Evolutionary conservation across 2,888 invertebrate genomes (phyloP).

Genomic region (Octodonta nipae): DNA sequence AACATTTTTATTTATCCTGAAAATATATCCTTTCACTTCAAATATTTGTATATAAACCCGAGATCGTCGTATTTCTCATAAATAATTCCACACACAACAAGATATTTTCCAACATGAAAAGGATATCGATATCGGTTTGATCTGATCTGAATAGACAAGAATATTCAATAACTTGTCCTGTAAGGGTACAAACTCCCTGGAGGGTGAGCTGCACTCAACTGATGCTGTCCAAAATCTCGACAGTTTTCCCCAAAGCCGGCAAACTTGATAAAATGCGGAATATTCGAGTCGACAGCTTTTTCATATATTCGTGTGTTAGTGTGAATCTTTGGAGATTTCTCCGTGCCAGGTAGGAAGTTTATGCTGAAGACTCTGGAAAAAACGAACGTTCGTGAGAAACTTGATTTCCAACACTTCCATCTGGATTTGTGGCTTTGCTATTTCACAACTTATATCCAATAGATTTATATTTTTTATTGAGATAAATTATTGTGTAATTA

Average conservation of each 20-base stretch:
- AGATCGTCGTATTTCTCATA: slow-evolving; percentile 16
- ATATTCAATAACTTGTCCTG: slow-evolving; percentile 29
- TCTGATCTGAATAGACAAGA: slow-evolving; percentile 28
- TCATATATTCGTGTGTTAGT: too few relatives aligned
- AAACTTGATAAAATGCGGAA: slow-evolving; percentile 29
- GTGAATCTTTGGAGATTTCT: too few relatives aligned
- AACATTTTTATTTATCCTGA: too few relatives aligned
- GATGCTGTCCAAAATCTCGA: slow-evolving; percentile 33
- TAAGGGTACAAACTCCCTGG: slow-evolving; percentile 24
- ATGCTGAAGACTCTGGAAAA: too few relatives aligned
- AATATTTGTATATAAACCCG: slow-evolving; percentile 14
- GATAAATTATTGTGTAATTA: too few relatives aligned
- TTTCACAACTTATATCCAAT: too few relatives aligned
- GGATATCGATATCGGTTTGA: slow-evolving; percentile 22
- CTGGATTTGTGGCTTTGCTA: too few relatives aligned
- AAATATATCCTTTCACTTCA: slow-evolving; percentile 6
- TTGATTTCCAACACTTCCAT: too few relatives aligned
- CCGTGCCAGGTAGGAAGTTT: too few relatives aligned
- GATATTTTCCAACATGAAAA: slow-evolving; percentile 19
- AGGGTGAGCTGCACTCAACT: slow-evolving; percentile 29
- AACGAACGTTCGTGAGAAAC: too few relatives aligned
- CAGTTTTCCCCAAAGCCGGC: slow-evolving; percentile 26
- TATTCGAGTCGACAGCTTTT: slow-evolving; percentile 28
- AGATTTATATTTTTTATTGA: too few relatives aligned
- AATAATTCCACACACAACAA: slow-evolving; percentile 20